phyloP scores from a whole-genome alignment of 92 coral and sea anemone species.

The Isaurus tuberculatus region DNA sequence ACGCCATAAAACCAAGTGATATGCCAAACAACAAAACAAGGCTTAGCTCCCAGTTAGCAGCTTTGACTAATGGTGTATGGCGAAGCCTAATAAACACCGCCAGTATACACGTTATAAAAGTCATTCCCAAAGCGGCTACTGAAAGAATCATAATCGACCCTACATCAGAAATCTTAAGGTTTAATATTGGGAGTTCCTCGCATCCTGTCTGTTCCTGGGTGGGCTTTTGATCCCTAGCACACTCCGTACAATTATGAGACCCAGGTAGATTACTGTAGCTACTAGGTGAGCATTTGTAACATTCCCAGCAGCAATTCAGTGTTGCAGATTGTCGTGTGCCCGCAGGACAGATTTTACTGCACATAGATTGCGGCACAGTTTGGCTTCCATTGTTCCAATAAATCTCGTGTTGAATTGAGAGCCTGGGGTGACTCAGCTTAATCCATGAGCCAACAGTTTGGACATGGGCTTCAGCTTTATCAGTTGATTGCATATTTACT shows the following conservation, averaged over 20 bases:
- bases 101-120: constrained; percentile 46
- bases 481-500: constrained; percentile 65
- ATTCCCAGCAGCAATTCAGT: constrained; percentile 84
- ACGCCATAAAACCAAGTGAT: constrained; percentile 57
- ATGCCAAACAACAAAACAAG: constrained; percentile 65
- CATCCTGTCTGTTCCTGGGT: constrained; percentile 56
- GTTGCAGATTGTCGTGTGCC: constrained; percentile 67
- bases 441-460: constrained; percentile 76
- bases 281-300: constrained; percentile 62
- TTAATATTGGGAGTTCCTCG: constrained; percentile 56
- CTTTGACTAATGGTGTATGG: constrained; percentile 73
- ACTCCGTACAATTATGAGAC: constrained; percentile 71
- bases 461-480: constrained; percentile 46
- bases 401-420: constrained; percentile 39
- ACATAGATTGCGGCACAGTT: constrained; percentile 65
- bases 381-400: constrained; percentile 74
- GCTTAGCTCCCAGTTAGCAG: constrained; percentile 74
- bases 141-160: constrained; percentile 54
- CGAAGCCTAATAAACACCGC: constrained; percentile 59
- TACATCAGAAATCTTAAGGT: constrained; percentile 44
- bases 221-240: constrained; percentile 64
- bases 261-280: constrained; percentile 49
- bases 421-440: constrained; percentile 36
- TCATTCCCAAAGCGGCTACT: constrained; percentile 45
- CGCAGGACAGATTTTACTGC: constrained; percentile 71